phyloP scores from a whole-genome alignment of 2,888 invertebrate species.

The Morinoia aosen region DNA sequence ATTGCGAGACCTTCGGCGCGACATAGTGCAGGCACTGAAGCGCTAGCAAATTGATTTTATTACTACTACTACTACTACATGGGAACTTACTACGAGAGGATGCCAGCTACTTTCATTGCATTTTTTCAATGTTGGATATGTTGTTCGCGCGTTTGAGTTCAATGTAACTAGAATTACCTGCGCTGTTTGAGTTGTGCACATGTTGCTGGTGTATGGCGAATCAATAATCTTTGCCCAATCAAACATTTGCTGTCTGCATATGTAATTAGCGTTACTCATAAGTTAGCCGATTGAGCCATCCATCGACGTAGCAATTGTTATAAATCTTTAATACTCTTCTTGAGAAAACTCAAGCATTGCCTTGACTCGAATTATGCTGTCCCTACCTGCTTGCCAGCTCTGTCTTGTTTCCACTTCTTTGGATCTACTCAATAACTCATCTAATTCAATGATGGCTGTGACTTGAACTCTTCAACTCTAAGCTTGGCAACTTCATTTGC shows the following conservation, averaged over 20 bases:
- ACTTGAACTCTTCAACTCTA: not conserved
- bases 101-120: not conserved
- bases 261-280: not conserved
- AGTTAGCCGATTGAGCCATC: not conserved
- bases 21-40: too few relatives aligned
- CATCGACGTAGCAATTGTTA: not conserved
- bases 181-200: not conserved
- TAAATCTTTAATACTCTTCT: not conserved
- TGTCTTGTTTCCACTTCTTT: not conserved
- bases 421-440: not conserved
- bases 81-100: too few relatives aligned
- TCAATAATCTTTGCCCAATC: not conserved
- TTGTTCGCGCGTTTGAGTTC: not conserved
- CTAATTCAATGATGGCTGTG: not conserved
- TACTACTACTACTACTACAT: too few relatives aligned
- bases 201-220: not conserved
- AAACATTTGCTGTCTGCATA: not conserved
- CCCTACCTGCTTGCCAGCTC: not conserved
- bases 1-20: too few relatives aligned
- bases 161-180: not conserved
- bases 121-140: not conserved
- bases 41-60: too few relatives aligned
- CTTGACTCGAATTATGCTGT: not conserved
- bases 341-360: not conserved
- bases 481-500: not conserved